Evolutionary conservation across 2,797 vertebrate species (phyloP), one percentile per base, ranked within the genome.

Genomic region (Muscicapa striata): DNA sequence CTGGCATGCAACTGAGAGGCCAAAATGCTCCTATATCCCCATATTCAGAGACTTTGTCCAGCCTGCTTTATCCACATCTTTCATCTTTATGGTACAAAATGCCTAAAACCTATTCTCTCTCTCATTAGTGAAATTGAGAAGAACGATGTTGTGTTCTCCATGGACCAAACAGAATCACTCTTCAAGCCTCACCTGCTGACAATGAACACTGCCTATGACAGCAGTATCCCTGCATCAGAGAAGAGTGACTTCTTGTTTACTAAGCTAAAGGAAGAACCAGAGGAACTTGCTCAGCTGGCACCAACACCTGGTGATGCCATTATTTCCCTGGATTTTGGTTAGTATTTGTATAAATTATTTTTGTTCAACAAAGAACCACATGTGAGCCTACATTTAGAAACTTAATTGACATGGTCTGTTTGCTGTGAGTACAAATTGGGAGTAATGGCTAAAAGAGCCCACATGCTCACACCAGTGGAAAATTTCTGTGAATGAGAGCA

Each of bases 231-330:
- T 2, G 80, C 63, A 1, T 87, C 90, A 3, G 98, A 99, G n/a
- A 96, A 98, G 57, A 98, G 97, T 7, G 98, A 98, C 29, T 95
- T 96, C 84, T 98, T 99, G 87, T 99, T 98, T 97, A 98, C 98
- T 78, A 99, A 99, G 93, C 97, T 99, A 79, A 99, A 99, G 95
- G 98, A 99, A 94, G 99, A 99, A 95, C 99, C 99, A 0, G 99
- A 99, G 70, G 99, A 99, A 94, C 98, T 99, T 78, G 97, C 98
- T 26, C 99, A 99, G 96, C 98, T 99, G 97, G 99, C 99, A 10
- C 99, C 99, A 13, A 99, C 99, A 8, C 97, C 99, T 0, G 99
- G 99, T 18, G 99, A 99, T 96, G 97, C 98, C 58, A 98, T 99
- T 96, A 98, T 99, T 94, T 96, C 98, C 93, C 98, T 99, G 36